Conservation (phyloP, 2,888 invertebrate species). For the Timema podura region DNA sequence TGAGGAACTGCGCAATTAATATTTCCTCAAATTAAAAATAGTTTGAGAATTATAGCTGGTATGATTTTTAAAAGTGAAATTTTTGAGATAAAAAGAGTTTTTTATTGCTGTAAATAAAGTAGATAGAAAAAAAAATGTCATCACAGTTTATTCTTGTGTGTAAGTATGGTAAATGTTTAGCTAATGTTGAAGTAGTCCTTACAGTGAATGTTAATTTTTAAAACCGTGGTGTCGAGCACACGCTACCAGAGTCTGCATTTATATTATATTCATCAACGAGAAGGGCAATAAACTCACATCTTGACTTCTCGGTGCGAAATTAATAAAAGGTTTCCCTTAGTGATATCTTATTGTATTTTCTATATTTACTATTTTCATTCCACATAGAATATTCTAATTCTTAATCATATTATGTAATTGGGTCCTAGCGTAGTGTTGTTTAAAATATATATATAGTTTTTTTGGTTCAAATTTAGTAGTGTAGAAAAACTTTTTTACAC, state of each 20-base stretch:
- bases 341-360: not conserved
- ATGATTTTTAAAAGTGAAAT: not conserved
- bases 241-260: slow-evolving; percentile 28
- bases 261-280: slow-evolving; percentile 20
- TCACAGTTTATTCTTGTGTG: not conserved
- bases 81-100: not conserved
- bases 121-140: not conserved
- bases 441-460: too few species aligned
- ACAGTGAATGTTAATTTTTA: slow-evolving; percentile 1
- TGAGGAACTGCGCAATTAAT: too few species aligned
- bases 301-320: not conserved
- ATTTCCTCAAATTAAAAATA: too few species aligned
- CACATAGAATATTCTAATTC: too few species aligned
- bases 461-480: too few species aligned
- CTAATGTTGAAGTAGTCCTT: too few species aligned
- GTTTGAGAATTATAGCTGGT: not conserved
- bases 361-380: not conserved
- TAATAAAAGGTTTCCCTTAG: not conserved
- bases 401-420: too few species aligned
- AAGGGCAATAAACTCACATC: not conserved
- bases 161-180: not conserved
- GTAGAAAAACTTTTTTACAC: too few species aligned
- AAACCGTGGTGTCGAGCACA: not conserved
- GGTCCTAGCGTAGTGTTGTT: too few species aligned
- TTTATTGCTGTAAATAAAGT: slow-evolving; percentile 5